phyloP scores from a whole-genome alignment of 2,888 invertebrate genomes.

The Endomychus coccineus region DNA sequence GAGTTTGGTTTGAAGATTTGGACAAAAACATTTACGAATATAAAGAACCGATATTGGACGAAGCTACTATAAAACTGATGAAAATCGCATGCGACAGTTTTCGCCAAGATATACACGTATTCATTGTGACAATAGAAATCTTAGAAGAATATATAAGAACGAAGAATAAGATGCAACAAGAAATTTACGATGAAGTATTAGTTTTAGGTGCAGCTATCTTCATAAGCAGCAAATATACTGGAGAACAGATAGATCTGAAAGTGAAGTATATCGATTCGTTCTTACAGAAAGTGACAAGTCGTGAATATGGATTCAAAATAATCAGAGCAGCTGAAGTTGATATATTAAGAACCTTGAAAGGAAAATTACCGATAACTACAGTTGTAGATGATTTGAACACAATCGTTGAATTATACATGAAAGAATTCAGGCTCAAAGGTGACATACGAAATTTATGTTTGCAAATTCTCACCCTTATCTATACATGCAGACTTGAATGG shows the following conservation, averaged over 20 bases:
- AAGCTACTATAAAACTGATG: constrained; percentile 26
- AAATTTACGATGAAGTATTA: constrained; percentile 29
- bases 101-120: constrained; percentile 34
- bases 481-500: constrained; percentile 27
- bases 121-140: constrained; percentile 33
- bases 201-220: constrained; percentile 28
- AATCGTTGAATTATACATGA: constrained; percentile 31
- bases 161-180: constrained; percentile 22
- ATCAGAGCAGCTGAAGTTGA: constrained; percentile 30
- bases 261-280: constrained; percentile 23
- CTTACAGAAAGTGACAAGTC: constrained; percentile 26
- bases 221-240: constrained; percentile 32
- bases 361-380: constrained; percentile 30
- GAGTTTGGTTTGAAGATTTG: constrained; percentile 27
- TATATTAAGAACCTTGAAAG: constrained; percentile 28
- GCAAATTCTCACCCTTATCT: constrained; percentile 31
- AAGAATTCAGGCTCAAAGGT: constrained; percentile 28
- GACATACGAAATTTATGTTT: constrained; percentile 29
- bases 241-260: constrained; percentile 29
- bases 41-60: constrained; percentile 31
- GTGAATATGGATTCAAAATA: constrained; percentile 19
- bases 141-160: constrained; percentile 31
- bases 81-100: constrained; percentile 32
- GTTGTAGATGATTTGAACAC: constrained; percentile 34
- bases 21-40: constrained; percentile 22